Conservation (phyloP, 2,888 invertebrate species). For the Hydraecia micacea region DNA sequence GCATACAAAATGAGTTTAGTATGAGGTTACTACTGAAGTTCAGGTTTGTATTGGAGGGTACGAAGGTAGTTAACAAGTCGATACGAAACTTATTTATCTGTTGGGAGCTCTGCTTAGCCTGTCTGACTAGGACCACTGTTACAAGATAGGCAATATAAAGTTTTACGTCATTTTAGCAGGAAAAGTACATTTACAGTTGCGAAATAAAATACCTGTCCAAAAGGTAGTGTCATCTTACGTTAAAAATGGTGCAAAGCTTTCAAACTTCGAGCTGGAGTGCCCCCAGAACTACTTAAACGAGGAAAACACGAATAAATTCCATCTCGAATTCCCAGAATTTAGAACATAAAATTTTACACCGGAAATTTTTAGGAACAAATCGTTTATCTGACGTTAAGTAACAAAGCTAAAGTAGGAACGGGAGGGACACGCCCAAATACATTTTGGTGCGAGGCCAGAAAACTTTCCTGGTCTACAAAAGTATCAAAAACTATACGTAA, state of each 20-base stretch:
- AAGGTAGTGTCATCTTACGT: conserved; percentile 32
- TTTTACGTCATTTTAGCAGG: background rate
- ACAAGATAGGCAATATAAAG: background rate
- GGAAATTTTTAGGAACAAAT: conserved; percentile 42
- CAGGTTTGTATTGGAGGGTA: background rate
- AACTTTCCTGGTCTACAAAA: conserved; percentile 37
- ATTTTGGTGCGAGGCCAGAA: conserved; percentile 51
- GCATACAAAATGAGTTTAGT: conserved; percentile 15
- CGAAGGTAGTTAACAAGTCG: background rate
- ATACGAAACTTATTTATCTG: conserved; percentile 10
- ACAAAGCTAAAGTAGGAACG: conserved; percentile 45
- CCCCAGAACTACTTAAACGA: conserved; percentile 33
- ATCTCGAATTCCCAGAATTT: conserved; percentile 42
- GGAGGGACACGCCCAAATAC: conserved; percentile 31
- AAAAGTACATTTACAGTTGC: conserved; percentile 13
- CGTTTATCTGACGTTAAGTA: conserved; percentile 55
- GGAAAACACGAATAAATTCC: conserved; percentile 42
- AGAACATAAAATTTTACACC: conserved; percentile 39
- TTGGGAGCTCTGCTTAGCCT: background rate
- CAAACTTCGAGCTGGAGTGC: conserved; percentile 29
- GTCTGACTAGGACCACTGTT: background rate
- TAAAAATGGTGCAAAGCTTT: conserved; percentile 47
- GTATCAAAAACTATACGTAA: conserved; percentile 52
- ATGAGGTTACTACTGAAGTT: conserved; percentile 2
- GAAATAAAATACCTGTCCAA: conserved; percentile 39